Percentiles rank a stretch among this genome's conserved stretches.
phyloP scores from a whole-genome alignment of 2,888 invertebrate species.

The Tromatobia lineatoria region DNA sequence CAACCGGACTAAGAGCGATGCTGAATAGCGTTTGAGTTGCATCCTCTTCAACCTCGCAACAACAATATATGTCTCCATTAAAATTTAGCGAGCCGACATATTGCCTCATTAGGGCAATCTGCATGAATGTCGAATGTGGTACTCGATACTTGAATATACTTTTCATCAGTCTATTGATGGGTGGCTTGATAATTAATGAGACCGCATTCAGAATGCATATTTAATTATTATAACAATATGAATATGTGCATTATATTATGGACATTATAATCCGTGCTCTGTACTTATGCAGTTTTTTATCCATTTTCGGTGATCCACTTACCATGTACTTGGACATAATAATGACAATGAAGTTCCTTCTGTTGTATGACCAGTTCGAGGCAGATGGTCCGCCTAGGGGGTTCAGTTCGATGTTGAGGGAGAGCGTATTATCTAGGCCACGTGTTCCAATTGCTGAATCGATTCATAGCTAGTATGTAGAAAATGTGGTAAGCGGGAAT shows the following conservation, averaged over 20 bases:
- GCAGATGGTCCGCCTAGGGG: conserved; percentile 62
- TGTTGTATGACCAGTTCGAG: conserved; percentile 38
- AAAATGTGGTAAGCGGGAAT: conserved; percentile 9
- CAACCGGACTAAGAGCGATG: background rate
- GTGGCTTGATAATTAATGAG: background rate
- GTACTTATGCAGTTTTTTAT: conserved; percentile 41
- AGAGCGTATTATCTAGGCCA: conserved; percentile 9
- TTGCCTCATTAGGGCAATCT: conserved; percentile 14
- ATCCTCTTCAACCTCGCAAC: background rate
- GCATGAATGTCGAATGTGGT: background rate
- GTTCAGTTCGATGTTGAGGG: conserved; percentile 41
- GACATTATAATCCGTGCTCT: background rate
- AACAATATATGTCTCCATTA: background rate
- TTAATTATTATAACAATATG: background rate
- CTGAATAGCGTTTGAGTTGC: background rate
- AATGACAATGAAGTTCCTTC: conserved; percentile 48
- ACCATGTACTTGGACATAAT: conserved; percentile 58
- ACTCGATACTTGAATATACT: background rate
- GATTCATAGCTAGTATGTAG: conserved; percentile 8
- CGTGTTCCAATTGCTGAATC: conserved; percentile 48
- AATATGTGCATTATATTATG: background rate
- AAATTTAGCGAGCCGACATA: background rate
- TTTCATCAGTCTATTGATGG: background rate
- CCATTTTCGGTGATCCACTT: conserved; percentile 51
- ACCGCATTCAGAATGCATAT: background rate